phyloP scores from a whole-genome alignment of 2,113 vertebrate genomes.

The Oncorhynchus mykiss region DNA sequence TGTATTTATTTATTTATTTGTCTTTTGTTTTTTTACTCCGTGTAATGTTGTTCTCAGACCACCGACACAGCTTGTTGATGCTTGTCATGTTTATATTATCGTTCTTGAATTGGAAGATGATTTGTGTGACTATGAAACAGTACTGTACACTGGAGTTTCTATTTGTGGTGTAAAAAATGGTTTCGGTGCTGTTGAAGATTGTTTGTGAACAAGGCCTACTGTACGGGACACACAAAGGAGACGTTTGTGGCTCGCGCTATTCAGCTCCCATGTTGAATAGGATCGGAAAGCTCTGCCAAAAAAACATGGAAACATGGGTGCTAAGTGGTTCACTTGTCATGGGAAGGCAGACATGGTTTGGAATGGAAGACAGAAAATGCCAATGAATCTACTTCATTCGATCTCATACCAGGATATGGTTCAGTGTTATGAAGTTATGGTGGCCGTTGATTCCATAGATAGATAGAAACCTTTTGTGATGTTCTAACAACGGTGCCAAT shows the following conservation, averaged over 20 bases:
- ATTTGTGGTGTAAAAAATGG: constrained; percentile 25
- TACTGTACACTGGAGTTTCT: constrained; percentile 8
- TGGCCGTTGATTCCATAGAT: background rate
- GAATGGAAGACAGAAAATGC: background rate
- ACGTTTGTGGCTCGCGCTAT: background rate
- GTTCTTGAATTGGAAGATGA: constrained; percentile 55
- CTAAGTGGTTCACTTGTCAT: background rate
- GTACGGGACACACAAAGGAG: background rate
- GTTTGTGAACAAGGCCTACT: background rate
- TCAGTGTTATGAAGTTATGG: background rate
- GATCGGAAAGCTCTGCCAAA: background rate
- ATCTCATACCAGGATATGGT: background rate
- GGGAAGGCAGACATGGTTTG: background rate
- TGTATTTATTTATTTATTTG: constrained; percentile 47
- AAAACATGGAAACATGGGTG: background rate
- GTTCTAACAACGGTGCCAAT: background rate
- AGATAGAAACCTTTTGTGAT: background rate
- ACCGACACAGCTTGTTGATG: constrained; percentile 47
- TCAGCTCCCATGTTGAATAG: background rate
- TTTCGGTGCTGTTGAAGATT: background rate
- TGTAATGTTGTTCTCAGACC: constrained; percentile 26
- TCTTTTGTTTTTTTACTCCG: constrained; percentile 28
- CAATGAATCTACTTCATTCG: background rate
- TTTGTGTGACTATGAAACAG: constrained; percentile 4
- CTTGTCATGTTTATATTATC: constrained; percentile 32